Conservation (phyloP, 92 coral and sea anemone genomes). For the Galaxea fascicularis region DNA sequence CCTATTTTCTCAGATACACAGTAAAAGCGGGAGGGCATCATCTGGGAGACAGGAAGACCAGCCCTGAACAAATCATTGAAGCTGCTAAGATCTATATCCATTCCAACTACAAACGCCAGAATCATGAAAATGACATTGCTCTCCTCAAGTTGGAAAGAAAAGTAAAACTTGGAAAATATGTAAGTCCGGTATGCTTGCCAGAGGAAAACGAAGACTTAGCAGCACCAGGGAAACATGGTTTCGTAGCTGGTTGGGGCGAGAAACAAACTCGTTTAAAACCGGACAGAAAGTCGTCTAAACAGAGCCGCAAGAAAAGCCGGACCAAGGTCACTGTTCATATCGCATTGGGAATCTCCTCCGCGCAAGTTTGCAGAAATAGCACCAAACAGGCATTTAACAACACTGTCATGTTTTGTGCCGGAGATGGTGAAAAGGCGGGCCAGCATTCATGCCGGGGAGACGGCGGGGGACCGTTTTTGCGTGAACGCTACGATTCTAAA, state of each 20-base stretch:
- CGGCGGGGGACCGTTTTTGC: conserved; percentile 86
- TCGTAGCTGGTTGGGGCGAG: conserved; percentile 62
- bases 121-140: conserved; percentile 72
- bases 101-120: conserved; percentile 53
- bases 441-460: conserved; percentile 85
- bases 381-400: conserved; percentile 63
- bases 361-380: conserved; percentile 57
- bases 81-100: conserved; percentile 62
- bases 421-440: conserved; percentile 57
- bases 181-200: conserved; percentile 77
- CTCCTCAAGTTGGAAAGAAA: conserved; percentile 71
- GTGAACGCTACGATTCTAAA: conserved; percentile 60
- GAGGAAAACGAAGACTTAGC: conserved; percentile 37
- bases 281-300: conserved; percentile 22
- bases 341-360: conserved; percentile 58
- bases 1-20: conserved; percentile 49
- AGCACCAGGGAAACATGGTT: conserved; percentile 64
- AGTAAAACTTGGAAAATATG: conserved; percentile 68
- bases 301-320: conserved; percentile 37
- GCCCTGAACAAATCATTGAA: conserved; percentile 65
- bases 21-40: conserved; percentile 70
- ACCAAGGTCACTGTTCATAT: conserved; percentile 55
- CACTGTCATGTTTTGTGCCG: conserved; percentile 84
- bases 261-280: conserved; percentile 33
- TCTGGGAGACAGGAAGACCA: conserved; percentile 38